These are phyloP conservation scores for Netelia fuscicornis DNA, from an alignment of 2,888 invertebrate genomes.

Conservation along the genomic window DNA sequence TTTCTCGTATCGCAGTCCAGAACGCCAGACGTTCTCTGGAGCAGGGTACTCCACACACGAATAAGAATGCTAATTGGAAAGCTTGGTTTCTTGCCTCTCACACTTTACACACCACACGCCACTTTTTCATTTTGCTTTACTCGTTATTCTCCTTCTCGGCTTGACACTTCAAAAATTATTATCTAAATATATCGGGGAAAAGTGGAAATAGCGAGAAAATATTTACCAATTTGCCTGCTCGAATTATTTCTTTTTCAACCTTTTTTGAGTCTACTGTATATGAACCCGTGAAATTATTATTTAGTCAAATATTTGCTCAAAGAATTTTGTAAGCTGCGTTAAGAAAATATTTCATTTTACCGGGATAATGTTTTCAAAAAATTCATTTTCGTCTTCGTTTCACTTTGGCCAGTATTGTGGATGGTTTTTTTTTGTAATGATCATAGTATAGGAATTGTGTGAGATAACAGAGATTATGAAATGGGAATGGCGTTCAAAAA, in stretches of 20 bases:
- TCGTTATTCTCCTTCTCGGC: conserved; percentile 19
- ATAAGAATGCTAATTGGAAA: conserved; percentile 81
- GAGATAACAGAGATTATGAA: background rate
- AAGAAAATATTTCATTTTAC: too few species aligned
- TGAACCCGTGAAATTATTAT: background rate
- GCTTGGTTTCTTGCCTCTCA: conserved; percentile 66
- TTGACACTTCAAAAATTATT: conserved; percentile 34
- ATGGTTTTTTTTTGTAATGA: background rate
- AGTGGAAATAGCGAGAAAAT: conserved; percentile 19
- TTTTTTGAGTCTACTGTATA: background rate
- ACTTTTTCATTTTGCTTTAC: conserved; percentile 27
- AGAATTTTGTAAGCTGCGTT: too few species aligned
- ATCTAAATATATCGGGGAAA: conserved; percentile 22
- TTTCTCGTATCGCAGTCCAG: conserved; percentile 71
- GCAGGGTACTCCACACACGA: conserved; percentile 61
- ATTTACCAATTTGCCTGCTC: background rate
- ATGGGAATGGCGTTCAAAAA: background rate
- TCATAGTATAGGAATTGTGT: background rate
- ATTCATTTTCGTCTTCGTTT: too few species aligned
- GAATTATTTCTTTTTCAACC: conserved; percentile 1
- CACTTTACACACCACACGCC: conserved; percentile 34
- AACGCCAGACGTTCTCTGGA: conserved; percentile 72
- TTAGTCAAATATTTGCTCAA: background rate
- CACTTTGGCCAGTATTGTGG: background rate
- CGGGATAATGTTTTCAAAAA: too few species aligned